These are phyloP conservation scores for Sinocyclocheilus rhinocerous DNA, from an alignment of 2,113 vertebrate species.

Conservation along the genomic window DNA sequence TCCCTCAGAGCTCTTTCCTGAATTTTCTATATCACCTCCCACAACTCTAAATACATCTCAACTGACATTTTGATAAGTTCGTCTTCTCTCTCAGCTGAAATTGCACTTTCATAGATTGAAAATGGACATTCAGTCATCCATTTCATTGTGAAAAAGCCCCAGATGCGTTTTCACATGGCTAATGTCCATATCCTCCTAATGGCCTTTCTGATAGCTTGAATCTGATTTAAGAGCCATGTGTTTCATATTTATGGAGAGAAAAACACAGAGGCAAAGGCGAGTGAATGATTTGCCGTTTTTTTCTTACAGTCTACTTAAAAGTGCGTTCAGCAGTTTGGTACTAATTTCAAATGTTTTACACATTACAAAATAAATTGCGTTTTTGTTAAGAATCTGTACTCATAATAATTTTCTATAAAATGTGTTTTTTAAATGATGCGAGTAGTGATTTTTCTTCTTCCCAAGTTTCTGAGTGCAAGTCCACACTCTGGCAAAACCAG, in stretches of 20 bases:
- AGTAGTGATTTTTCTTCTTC: too few species aligned
- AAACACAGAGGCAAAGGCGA: not conserved
- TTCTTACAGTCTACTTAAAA: not conserved
- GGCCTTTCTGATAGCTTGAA: not conserved
- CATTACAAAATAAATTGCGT: too few species aligned
- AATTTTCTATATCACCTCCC: not conserved
- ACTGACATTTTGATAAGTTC: slow-evolving; percentile 19
- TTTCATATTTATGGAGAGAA: not conserved
- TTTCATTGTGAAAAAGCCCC: not conserved
- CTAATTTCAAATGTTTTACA: not conserved
- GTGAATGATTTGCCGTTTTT: not conserved
- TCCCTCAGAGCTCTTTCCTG: not conserved
- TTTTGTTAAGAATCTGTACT: not conserved
- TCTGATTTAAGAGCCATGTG: slow-evolving; percentile 5
- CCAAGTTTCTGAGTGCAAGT: too few species aligned
- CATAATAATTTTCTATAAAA: not conserved
- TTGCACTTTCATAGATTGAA: not conserved
- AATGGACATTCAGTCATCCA: slow-evolving; percentile 8
- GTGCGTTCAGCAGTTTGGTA: not conserved
- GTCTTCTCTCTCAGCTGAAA: not conserved
- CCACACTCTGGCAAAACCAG: too few species aligned
- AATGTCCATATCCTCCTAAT: slow-evolving; percentile 34
- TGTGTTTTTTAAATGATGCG: not conserved
- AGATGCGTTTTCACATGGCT: slow-evolving; percentile 29
- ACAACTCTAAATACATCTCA: slow-evolving; percentile 17